phyloP scores from a whole-genome alignment of 2,797 vertebrate genomes.

The Phalloptychus januarius region DNA sequence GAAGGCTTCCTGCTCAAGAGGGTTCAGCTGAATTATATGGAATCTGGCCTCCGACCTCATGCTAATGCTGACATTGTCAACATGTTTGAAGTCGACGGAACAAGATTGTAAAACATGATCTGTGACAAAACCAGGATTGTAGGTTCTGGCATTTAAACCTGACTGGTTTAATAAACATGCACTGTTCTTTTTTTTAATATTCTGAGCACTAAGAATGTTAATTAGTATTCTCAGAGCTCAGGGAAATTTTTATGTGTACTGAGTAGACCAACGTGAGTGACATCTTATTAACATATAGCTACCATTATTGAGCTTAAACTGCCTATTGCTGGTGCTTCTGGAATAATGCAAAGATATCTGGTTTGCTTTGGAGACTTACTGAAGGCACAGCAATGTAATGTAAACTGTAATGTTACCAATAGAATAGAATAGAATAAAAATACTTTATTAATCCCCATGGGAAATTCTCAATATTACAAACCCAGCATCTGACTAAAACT shows the following conservation, averaged over 20 bases:
- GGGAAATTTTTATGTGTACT: not conserved
- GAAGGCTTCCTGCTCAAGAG: conserved; percentile 16
- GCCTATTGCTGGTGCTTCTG: conserved; percentile 38
- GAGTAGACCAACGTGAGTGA: conserved; percentile 27
- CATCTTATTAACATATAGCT: conserved; percentile 52
- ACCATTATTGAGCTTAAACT: conserved; percentile 41
- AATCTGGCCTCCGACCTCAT: conserved; percentile 66
- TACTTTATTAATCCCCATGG: too few species aligned
- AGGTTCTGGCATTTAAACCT: conserved; percentile 39
- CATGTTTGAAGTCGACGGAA: conserved; percentile 36
- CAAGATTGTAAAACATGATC: conserved; percentile 26
- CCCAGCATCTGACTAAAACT: too few species aligned
- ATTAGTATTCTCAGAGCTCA: not conserved
- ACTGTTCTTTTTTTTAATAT: conserved; percentile 2
- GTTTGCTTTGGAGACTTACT: conserved; percentile 17
- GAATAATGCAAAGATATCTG: conserved; percentile 34
- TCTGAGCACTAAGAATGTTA: conserved; percentile 12
- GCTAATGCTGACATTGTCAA: conserved; percentile 51
- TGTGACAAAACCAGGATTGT: conserved; percentile 22
- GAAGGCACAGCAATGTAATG: not conserved
- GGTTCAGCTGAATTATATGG: conserved; percentile 41
- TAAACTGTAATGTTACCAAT: not conserved
- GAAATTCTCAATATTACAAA: too few species aligned
- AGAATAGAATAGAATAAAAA: too few species aligned
- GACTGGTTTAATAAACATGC: conserved; percentile 11